Percentiles rank a stretch among this genome's conserved stretches.
phyloP scores from a whole-genome alignment of 2,113 vertebrate species.

The Penelope pileata region DNA sequence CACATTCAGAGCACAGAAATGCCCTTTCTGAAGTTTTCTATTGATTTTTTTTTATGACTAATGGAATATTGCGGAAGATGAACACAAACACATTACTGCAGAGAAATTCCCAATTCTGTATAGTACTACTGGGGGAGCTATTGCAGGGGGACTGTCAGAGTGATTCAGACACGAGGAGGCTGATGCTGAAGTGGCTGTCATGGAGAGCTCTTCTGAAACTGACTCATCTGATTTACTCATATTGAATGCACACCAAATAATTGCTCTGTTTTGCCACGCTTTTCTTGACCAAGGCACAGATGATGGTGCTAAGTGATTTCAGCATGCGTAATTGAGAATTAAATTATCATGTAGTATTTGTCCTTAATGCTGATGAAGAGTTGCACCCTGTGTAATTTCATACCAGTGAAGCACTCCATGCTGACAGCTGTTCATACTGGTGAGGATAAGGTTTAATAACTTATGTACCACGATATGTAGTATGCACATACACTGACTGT shows the following conservation, averaged over 20 bases:
- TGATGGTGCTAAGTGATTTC: neutral
- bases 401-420: neutral
- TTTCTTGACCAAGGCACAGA: neutral
- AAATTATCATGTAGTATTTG: neutral
- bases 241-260: neutral
- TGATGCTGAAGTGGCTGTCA: neutral
- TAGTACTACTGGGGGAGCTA: neutral
- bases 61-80: neutral
- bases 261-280: neutral
- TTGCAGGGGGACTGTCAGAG: neutral
- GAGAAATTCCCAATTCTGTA: neutral
- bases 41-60: constrained; percentile 56
- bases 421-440: neutral
- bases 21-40: constrained; percentile 41
- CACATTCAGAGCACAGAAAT: constrained; percentile 16
- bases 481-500: neutral
- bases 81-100: neutral
- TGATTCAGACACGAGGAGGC: neutral
- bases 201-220: neutral
- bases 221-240: neutral
- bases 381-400: neutral
- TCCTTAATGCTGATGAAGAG: neutral
- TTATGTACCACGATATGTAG: neutral
- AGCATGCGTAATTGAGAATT: neutral
- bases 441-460: neutral